Conservation (phyloP, 2,888 invertebrate species). For the Ophion obscuratus region DNA sequence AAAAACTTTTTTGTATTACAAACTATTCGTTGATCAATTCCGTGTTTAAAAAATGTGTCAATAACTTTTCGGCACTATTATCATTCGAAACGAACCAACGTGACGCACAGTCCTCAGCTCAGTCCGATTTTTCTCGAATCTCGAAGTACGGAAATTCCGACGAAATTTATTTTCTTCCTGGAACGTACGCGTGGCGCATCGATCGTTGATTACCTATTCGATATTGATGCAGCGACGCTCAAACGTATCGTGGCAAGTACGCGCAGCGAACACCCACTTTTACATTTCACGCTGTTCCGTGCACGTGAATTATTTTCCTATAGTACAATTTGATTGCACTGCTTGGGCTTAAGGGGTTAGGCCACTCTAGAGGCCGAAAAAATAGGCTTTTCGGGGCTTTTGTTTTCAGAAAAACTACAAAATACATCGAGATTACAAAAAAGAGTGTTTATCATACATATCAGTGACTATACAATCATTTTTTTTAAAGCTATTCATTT, state of each 20-base stretch:
- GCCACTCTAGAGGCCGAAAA: no score
- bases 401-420: no score
- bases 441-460: no score
- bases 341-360: not conserved
- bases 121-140: not conserved
- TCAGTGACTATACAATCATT: no score
- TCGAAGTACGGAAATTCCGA: not conserved
- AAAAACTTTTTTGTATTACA: not conserved
- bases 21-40: not conserved
- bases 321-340: not conserved
- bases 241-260: not conserved
- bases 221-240: conserved; percentile 4
- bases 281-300: not conserved
- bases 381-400: no score
- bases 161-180: not conserved
- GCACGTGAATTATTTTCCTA: not conserved
- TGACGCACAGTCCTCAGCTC: not conserved
- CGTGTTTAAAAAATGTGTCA: not conserved
- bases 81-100: not conserved
- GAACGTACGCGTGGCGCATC: conserved; percentile 6
- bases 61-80: not conserved
- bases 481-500: no score
- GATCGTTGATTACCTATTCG: conserved; percentile 26
- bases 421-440: no score
- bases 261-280: not conserved